phyloP scores from a whole-genome alignment of 2,888 invertebrate species.

The Folsomia candida region DNA sequence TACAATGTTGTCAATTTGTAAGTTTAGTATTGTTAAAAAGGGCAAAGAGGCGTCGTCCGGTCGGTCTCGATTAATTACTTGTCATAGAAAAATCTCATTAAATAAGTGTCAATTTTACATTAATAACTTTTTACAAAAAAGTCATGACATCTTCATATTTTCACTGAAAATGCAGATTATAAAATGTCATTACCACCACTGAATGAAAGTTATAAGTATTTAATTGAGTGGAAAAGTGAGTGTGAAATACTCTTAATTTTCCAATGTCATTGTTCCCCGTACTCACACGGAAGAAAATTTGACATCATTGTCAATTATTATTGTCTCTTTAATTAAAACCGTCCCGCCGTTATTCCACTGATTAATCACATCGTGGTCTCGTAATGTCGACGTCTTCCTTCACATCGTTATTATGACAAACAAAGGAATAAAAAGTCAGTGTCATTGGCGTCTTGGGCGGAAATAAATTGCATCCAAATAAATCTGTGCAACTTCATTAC shows the following conservation, averaged over 20 bases:
- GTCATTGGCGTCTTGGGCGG: too few species aligned
- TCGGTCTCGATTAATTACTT: too few species aligned
- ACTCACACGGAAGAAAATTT: too few species aligned
- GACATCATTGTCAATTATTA: background rate
- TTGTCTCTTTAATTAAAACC: background rate
- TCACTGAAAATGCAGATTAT: too few species aligned
- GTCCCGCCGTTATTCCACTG: background rate
- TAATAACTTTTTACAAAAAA: too few species aligned
- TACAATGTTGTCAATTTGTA: background rate
- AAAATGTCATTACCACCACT: background rate
- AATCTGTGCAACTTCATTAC: too few species aligned
- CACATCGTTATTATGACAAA: too few species aligned
- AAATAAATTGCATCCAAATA: too few species aligned
- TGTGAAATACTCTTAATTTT: background rate
- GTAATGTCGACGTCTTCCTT: background rate
- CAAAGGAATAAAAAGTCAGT: background rate
- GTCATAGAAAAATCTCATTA: too few species aligned
- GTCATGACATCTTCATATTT: too few species aligned
- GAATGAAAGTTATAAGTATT: background rate
- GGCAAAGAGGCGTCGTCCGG: too few species aligned
- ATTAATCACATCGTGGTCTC: background rate
- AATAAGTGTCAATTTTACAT: too few species aligned
- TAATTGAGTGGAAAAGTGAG: background rate
- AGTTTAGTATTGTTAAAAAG: background rate
- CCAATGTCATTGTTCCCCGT: background rate